Evolutionary conservation across 2,797 vertebrate species (phyloP).

Genomic region (Acridotheres tristis): DNA sequence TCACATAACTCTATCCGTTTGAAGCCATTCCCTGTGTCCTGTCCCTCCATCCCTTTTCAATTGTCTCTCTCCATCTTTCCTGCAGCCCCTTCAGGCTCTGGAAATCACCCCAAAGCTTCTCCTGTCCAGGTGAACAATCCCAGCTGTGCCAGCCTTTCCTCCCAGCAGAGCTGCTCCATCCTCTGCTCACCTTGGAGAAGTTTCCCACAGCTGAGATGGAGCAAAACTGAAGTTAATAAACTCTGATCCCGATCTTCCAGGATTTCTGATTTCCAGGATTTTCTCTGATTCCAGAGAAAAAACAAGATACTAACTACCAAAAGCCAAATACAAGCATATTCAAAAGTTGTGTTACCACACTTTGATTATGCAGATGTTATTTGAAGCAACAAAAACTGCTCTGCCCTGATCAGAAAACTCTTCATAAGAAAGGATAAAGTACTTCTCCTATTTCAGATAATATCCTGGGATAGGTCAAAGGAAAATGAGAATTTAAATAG

Average conservation of each 20-base stretch:
- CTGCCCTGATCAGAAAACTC: background rate
- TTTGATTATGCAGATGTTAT: background rate
- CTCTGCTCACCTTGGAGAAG: background rate
- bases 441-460: background rate
- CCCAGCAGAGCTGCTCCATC: background rate
- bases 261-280: too few species aligned
- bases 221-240: background rate
- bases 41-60: accelerated
- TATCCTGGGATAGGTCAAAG: background rate
- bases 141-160: background rate
- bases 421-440: background rate
- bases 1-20: accelerated
- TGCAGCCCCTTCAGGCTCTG: background rate
- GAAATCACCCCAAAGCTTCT: background rate
- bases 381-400: background rate
- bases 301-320: background rate
- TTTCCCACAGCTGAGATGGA: background rate
- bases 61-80: accelerated
- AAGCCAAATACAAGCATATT: background rate
- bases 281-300: background rate
- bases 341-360: accelerated
- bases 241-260: background rate
- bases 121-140: background rate
- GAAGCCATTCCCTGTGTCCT: background rate
- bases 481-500: background rate